Evolutionary conservation across 1,140 invertebrate species (phyloP).

Genomic region (Bombus confusus): DNA sequence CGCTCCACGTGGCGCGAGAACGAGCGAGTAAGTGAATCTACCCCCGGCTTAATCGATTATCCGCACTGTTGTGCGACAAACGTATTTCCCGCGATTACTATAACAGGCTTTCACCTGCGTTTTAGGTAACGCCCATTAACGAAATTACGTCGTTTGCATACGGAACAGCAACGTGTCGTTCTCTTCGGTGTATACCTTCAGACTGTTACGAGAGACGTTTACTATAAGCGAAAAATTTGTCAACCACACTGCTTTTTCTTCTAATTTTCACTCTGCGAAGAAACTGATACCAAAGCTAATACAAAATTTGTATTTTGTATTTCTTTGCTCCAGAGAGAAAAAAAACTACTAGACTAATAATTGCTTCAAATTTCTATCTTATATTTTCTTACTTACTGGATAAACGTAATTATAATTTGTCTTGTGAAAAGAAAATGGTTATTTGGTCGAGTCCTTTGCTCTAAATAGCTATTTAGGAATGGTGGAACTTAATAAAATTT

Average conservation of each 20-base stretch:
- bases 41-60: slow-evolving; percentile 64
- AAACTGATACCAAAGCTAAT: neutral
- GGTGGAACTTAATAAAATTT: no score
- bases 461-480: no score
- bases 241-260: neutral
- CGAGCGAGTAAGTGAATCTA: slow-evolving; percentile 58
- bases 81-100: slow-evolving; percentile 59
- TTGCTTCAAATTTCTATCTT: no score
- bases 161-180: neutral
- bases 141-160: slow-evolving; percentile 32
- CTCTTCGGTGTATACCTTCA: neutral
- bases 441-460: no score
- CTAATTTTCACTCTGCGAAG: neutral
- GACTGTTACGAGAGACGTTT: neutral
- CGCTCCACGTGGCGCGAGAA: slow-evolving; percentile 36
- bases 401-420: no score
- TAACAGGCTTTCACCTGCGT: slow-evolving; percentile 42
- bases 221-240: no score
- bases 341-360: neutral
- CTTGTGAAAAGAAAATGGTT: no score
- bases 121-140: slow-evolving; percentile 38
- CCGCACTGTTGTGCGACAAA: slow-evolving; percentile 62
- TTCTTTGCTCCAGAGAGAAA: neutral
- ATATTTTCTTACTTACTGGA: no score
- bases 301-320: no score